Evolutionary conservation across 1,140 invertebrate species (phyloP), one percentile per base, ranked within the genome.

Genomic region (Leptinotarsa texana): DNA sequence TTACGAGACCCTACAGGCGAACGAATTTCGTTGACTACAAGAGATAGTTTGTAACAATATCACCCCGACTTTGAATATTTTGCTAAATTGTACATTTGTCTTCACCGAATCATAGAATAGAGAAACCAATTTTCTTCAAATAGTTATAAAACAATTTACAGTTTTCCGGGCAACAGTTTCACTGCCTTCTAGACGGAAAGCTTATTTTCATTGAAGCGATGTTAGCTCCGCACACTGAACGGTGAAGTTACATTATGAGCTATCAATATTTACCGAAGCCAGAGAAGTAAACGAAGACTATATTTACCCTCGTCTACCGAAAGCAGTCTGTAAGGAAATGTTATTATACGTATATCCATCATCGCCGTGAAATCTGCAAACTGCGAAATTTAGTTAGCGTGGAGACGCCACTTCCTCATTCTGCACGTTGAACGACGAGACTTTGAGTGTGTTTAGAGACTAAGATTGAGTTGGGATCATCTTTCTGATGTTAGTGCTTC

Each of bases 301-400:
- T 67, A 67, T 67, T 67, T 67, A 27, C 65, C 22, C 6, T 18
- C 65, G 22, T 27, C 65, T 67, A 67, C 11, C n/a, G 24, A 17
- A 27, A 42, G 65, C 15, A 67, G 18, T 24, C 65, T 42, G 17
- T 18, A 24, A 67, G 65, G 65, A 67, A 42, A 67, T 42, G 65
- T 11, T 42, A 22, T 67, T 42, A 17, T 67, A 67, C 65, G 65
- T 67, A 67, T 67, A 67, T 67, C 65, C 65, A 67, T 67, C 65
- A 67, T 67, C 24, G 65, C 27, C 65, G 65, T n/a, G 65, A 17
- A 67, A 67, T 67, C 65, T 67, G 65, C 65, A 67, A 67, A 67
- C 65, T 67, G 42, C 17, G 65, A 67, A 67, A 67, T 67, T 27
- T 27, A 67, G 65, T 67, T 67, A 67, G 65, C 65, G 65, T 24